These are phyloP conservation scores for Etheostoma cragini DNA, from an alignment of 2,113 vertebrate genomes.

Conservation along the genomic window DNA sequence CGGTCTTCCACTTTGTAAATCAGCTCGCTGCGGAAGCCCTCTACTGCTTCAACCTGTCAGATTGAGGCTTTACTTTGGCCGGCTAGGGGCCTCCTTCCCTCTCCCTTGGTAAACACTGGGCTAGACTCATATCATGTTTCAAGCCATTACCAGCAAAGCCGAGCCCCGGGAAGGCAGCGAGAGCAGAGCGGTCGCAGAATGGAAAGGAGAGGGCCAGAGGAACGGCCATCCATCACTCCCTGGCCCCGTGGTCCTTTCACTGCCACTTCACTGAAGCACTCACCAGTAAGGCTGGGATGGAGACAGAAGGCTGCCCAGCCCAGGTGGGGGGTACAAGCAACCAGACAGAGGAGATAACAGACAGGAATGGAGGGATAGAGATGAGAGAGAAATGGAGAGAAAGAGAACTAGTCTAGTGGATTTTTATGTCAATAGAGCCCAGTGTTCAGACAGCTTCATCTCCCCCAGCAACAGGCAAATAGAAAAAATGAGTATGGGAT, in stretches of 20 bases:
- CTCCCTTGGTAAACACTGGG: slow-evolving; percentile 66
- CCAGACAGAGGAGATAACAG: slow-evolving; percentile 3
- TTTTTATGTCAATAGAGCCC: slow-evolving; percentile 49
- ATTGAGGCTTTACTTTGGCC: slow-evolving; percentile 33
- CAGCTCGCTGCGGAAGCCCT: slow-evolving; percentile 36
- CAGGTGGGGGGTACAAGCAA: slow-evolving; percentile 44
- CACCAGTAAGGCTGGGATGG: slow-evolving; percentile 16
- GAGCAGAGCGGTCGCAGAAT: slow-evolving; percentile 51
- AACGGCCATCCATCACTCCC: slow-evolving; percentile 73
- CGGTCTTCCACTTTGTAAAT: slow-evolving; percentile 34
- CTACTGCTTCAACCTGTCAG: slow-evolving; percentile 58
- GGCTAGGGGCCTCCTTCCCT: slow-evolving; percentile 47
- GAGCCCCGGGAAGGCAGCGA: slow-evolving; percentile 64
- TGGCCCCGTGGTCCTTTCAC: slow-evolving; percentile 41
- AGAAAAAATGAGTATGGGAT: slow-evolving; percentile 18
- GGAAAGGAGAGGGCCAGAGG: slow-evolving; percentile 54
- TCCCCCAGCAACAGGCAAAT: slow-evolving; percentile 16
- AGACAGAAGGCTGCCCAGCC: slow-evolving; percentile 51
- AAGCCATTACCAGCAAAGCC: slow-evolving; percentile 80
- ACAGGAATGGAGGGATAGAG: slow-evolving; percentile 2
- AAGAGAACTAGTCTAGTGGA: slow-evolving; percentile 26
- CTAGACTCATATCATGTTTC: slow-evolving; percentile 79
- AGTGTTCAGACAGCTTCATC: slow-evolving; percentile 37
- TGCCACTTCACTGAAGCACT: slow-evolving; percentile 46
- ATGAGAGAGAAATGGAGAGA: neutral